Percentiles rank a stretch among this genome's conserved stretches.
Conservation (phyloP, 92 coral and sea anemone species). For the Zoanthus gigantus region DNA sequence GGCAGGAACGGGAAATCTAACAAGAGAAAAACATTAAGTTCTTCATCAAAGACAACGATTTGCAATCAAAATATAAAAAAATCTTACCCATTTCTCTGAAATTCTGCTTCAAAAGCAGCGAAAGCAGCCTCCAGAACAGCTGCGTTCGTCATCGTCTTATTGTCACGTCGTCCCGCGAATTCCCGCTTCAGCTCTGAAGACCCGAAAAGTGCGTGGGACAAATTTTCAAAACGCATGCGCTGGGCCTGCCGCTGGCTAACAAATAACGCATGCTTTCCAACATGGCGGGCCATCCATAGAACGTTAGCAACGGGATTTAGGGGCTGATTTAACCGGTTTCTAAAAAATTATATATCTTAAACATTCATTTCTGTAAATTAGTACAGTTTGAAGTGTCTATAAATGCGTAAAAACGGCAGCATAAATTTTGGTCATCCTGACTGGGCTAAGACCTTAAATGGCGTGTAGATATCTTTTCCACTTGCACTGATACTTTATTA, state of each 20-base stretch:
- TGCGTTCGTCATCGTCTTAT: not conserved
- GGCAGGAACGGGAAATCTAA: slow-evolving; percentile 20
- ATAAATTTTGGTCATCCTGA: slow-evolving; percentile 9
- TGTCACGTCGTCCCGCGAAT: not conserved
- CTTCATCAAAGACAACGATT: slow-evolving; percentile 5
- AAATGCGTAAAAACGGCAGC: not conserved
- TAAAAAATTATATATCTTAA: not conserved
- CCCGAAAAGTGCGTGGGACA: not conserved
- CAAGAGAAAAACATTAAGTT: slow-evolving; percentile 1
- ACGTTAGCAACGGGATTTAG: not conserved
- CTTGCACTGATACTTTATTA: not conserved
- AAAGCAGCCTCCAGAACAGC: slow-evolving; percentile 36
- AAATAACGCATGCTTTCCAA: slow-evolving; percentile 3
- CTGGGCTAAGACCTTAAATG: not conserved
- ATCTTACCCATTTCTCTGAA: slow-evolving; percentile 54
- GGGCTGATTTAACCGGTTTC: not conserved
- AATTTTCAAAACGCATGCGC: not conserved
- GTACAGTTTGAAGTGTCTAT: not conserved
- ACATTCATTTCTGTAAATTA: not conserved
- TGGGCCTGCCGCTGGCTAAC: not conserved
- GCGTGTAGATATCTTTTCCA: no score
- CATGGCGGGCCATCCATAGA: not conserved
- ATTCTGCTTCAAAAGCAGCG: slow-evolving; percentile 55
- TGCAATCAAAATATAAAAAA: not conserved
- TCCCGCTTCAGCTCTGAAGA: not conserved